Base-by-base conservation (phyloP, 2,113 vertebrate species). In the Leucosticte australis region DNA sequence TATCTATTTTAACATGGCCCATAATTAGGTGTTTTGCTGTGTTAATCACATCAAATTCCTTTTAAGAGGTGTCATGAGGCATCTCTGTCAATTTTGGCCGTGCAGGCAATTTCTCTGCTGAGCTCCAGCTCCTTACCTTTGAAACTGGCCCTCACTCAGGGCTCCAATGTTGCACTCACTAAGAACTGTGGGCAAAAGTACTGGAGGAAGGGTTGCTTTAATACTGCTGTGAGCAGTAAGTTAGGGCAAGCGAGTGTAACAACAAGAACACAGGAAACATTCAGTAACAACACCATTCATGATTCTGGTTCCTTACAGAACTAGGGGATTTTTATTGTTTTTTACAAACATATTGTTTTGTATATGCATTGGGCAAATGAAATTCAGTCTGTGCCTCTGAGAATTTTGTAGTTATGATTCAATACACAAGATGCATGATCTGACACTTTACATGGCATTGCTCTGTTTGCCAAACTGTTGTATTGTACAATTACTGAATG, bases 171-270 rank as follows among this genome's bases (percentile, higher is more conserved):
- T 39, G 31, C 21, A n/a, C n/a, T 47, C 44, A 30, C 15, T 47
- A 23, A 60, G 26, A 85, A 59, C 15, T 13, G 6, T 7, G 5
- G 1, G 10, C 23, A 65, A 44, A 86, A 84, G 39, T 28, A 39
- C 13, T 42, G 60, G 64, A 57, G 20, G 17, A 71, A 13, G 56
- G 24, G 27, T 31, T 78, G 12, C 27, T 69, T 87, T 65, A 56
- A 53, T 7, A n/a, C 4, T 28, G 13, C 12, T 23, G 28, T 0
- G 17, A 83, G 31, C 55, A 85, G 18, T 23, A 77, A 80, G 7
- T 27, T 52, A 39, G 9, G 16, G 37, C 18, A 10, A 68, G 24
- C 0, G 0, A 76, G 35, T 22, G 8, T 27, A 68, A 55, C 3
- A 57, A 46, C 1, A 47, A 76, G 10, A 68, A 76, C 8, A 69